phyloP scores from a whole-genome alignment of 2,888 invertebrate species.

The Scaptodrosophila latifasciaeformis region DNA sequence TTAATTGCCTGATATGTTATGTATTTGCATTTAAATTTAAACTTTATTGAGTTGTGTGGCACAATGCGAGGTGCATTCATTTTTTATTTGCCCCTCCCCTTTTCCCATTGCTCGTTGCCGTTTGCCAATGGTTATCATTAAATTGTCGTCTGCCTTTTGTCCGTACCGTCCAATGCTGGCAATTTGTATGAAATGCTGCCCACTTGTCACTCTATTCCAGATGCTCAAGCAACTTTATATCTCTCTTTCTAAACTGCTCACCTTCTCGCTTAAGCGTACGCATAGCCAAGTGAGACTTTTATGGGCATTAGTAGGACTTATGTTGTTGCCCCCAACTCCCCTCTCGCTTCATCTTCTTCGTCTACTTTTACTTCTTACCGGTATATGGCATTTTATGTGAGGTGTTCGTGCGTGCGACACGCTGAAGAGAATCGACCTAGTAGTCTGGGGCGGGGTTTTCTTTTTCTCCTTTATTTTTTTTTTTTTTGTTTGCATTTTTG shows the following conservation, averaged over 20 bases:
- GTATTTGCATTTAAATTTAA: constrained; percentile 38
- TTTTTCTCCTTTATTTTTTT: no score
- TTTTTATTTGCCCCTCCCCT: neutral
- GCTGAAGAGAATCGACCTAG: no score
- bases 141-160: constrained; percentile 64
- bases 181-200: constrained; percentile 68
- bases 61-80: no score
- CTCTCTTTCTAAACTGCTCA: constrained; percentile 23
- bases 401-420: constrained; percentile 66
- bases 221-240: constrained; percentile 62
- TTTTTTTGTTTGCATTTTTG: no score
- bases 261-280: neutral
- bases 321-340: constrained; percentile 41
- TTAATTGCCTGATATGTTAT: neutral
- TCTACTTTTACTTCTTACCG: neutral
- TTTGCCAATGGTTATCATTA: constrained; percentile 56
- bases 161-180: constrained; percentile 45
- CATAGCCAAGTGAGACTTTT: constrained; percentile 50
- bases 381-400: constrained; percentile 24
- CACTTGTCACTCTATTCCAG: constrained; percentile 67
- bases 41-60: constrained; percentile 65
- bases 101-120: neutral
- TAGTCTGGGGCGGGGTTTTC: no score
- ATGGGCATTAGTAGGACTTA: constrained; percentile 66
- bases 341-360: neutral